A percentile compares a stretch with the other conserved stretches of the same genome.
phyloP scores from a whole-genome alignment of 2,888 invertebrate species.

The Hydropsyche betteni region DNA sequence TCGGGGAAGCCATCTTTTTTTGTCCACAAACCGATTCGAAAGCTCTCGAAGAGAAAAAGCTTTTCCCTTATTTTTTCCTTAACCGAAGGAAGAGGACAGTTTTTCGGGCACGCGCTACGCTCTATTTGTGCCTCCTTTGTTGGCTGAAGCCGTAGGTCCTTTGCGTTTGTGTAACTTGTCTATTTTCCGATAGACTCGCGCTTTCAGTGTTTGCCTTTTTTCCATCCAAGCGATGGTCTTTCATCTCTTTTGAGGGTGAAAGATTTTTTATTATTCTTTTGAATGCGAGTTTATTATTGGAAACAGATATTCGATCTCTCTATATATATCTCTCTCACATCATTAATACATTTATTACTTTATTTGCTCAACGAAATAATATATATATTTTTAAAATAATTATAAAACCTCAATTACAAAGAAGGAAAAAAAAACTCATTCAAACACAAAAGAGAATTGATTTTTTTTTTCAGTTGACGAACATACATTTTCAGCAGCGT shows the following conservation, averaged over 20 bases:
- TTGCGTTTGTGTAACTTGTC: slow-evolving; percentile 14
- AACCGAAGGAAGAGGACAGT: neutral
- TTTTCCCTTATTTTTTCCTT: neutral
- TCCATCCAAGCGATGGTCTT: too few species aligned
- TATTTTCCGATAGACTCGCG: slow-evolving; percentile 13
- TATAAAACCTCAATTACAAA: too few species aligned
- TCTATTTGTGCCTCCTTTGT: slow-evolving; percentile 4
- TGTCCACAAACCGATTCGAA: neutral
- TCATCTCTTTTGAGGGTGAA: too few species aligned
- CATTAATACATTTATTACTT: too few species aligned
- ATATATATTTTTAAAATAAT: too few species aligned
- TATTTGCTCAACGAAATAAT: too few species aligned
- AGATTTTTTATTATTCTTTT: too few species aligned
- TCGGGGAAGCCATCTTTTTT: slow-evolving; percentile 18
- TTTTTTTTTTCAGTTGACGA: neutral
- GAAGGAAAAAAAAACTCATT: too few species aligned
- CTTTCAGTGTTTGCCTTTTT: too few species aligned
- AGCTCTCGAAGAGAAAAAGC: neutral
- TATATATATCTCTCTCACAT: too few species aligned
- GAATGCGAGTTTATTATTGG: too few species aligned
- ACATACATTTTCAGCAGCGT: neutral
- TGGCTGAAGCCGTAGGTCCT: neutral
- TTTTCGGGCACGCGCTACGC: slow-evolving; percentile 4
- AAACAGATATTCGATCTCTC: too few species aligned
- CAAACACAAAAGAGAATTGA: neutral